Evolutionary conservation across 2,797 vertebrate species (phyloP).

Genomic region (Rhinatrema bivittatum): DNA sequence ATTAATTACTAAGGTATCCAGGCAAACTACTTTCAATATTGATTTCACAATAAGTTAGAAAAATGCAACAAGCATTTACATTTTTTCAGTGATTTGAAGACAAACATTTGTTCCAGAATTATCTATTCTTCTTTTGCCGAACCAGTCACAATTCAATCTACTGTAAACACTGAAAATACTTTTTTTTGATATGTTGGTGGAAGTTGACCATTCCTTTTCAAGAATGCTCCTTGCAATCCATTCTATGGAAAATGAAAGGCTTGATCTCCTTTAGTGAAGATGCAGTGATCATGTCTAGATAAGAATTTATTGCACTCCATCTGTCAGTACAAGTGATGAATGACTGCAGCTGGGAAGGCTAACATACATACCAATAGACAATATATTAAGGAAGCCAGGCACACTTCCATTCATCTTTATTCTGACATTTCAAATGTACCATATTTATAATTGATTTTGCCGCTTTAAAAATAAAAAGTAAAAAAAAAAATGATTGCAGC

Average conservation of each 20-base stretch:
- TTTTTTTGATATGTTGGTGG: neutral
- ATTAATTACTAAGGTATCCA: too few species aligned
- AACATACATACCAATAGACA: conserved; percentile 21
- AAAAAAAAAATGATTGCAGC: conserved; percentile 16
- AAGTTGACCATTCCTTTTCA: neutral
- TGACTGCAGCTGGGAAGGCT: conserved; percentile 26
- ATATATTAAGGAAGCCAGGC: conserved; percentile 12
- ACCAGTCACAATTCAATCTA: too few species aligned
- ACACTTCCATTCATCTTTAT: conserved; percentile 30
- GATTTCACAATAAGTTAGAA: too few species aligned
- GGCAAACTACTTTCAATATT: too few species aligned
- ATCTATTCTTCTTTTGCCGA: too few species aligned
- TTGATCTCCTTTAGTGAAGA: conserved; percentile 7
- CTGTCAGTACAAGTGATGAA: conserved; percentile 35
- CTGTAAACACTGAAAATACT: too few species aligned
- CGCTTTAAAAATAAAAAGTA: conserved; percentile 13
- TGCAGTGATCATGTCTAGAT: conserved; percentile 8
- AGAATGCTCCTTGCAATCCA: neutral
- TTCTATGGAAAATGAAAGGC: conserved; percentile 7
- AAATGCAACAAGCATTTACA: too few species aligned
- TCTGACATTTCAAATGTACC: conserved; percentile 48
- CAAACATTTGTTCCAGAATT: too few species aligned
- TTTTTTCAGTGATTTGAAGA: too few species aligned
- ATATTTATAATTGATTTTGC: conserved; percentile 47
- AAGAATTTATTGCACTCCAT: conserved; percentile 37